Base-by-base conservation (phyloP, 2,113 vertebrate genomes). In the Malurus elegans region DNA sequence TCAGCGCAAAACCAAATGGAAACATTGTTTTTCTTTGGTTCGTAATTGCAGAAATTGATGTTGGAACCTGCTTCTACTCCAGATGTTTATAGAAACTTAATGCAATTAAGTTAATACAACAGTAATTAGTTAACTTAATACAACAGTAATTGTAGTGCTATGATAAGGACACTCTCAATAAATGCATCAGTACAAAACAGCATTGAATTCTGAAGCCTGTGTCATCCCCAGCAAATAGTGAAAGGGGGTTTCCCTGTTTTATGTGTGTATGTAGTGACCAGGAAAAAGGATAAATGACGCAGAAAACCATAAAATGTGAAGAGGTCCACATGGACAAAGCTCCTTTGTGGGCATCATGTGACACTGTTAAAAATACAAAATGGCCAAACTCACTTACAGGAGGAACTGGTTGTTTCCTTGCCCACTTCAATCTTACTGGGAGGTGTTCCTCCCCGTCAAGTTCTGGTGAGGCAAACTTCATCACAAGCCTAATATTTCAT, bases 201-300 rank as follows among this genome's bases (percentile, higher is more conserved):
- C 12, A 19, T 21, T 21, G 21, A 12, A 25, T 16, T 78, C 47
- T 83, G 36, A 45, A 76, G 29, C 42, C 50, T 42, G 32, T 18
- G 5, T 86, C 2, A 0, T 25, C 18, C 16, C 69, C 61, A 74
- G 5, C 1, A 2, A 12, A 8, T 18, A 54, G 34, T 44, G 21
- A 25, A 83, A 92, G 6, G 7, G 7, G 7, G 1, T 62, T 85
- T 92, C 34, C 67, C 61, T 29, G 9, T 62, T 93, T 45, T 64
- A 10, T 50, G 12, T 70, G 23, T 12, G 8, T 81, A 19, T 72
- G 7, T 70, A 75, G 51, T 65, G 45, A 69, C 6, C 9, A 61
- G 28, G n/a, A 78, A 70, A 86, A 45, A 32, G 8, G 28, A 87
- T 75, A 15, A 48, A 48, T 48, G 47, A 48, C 12, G 5, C 21